These are phyloP conservation scores for Notoglanidium macrostoma DNA, from an alignment of 2,797 vertebrate species.

Conservation along the genomic window DNA sequence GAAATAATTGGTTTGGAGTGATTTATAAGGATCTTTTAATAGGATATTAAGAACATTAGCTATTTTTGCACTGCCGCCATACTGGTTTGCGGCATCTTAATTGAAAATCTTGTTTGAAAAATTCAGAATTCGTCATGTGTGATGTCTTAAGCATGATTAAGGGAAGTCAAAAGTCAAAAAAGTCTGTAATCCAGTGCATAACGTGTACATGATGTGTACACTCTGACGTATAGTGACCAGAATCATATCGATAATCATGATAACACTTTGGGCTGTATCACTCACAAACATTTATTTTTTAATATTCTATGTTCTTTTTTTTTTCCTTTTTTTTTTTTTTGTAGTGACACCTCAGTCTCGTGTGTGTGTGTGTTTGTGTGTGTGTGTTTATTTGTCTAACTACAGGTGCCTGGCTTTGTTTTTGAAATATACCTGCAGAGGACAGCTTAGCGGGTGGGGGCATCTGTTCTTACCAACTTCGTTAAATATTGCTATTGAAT, in stretches of 20 bases:
- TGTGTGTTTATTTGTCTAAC: constrained; percentile 30
- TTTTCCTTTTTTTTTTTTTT: not conserved
- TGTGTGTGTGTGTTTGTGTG: constrained; percentile 12
- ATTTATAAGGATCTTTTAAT: constrained; percentile 36
- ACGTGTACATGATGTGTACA: not conserved
- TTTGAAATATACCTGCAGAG: constrained; percentile 44
- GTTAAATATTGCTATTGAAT: constrained; percentile 33
- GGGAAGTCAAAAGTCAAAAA: not conserved
- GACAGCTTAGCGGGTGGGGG: constrained; percentile 33
- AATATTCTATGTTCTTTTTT: not conserved
- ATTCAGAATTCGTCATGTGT: not conserved
- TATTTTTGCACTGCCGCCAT: constrained; percentile 10
- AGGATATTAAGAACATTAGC: constrained; percentile 33
- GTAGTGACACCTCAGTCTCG: not conserved
- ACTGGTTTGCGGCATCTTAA: constrained; percentile 15
- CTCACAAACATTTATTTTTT: not conserved
- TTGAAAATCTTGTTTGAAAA: constrained; percentile 27
- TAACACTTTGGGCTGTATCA: not conserved
- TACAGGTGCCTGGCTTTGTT: constrained; percentile 34
- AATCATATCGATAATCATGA: not conserved
- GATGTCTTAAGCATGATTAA: not conserved
- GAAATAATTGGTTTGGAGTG: constrained; percentile 34
- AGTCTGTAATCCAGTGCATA: not conserved
- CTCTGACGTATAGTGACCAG: not conserved
- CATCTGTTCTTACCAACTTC: constrained; percentile 42